Conservation (phyloP, 2,888 invertebrate species). For the Platerodrilus igneus region DNA sequence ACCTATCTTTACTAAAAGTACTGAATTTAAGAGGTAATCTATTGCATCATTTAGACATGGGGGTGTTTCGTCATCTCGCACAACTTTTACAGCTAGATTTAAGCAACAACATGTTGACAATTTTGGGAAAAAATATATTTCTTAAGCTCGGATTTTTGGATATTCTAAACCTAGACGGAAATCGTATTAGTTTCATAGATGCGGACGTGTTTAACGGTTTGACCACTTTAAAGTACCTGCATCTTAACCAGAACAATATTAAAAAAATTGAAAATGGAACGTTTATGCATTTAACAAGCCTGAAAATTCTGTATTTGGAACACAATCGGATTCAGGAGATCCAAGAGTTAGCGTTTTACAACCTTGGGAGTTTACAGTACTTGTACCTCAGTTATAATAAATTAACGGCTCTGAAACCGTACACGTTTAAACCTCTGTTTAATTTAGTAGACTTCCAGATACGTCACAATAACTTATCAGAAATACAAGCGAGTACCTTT, state of each 20-base stretch:
- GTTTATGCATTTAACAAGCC: conserved; percentile 41
- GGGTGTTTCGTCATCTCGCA: conserved; percentile 42
- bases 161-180: conserved; percentile 42
- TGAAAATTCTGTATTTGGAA: conserved; percentile 45
- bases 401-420: conserved; percentile 40
- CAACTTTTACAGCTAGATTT: conserved; percentile 41
- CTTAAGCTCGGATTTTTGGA: conserved; percentile 42
- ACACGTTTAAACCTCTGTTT: conserved; percentile 43
- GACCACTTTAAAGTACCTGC: conserved; percentile 42
- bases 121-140: conserved; percentile 42
- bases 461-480: conserved; percentile 40
- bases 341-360: conserved; percentile 43
- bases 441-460: conserved; percentile 43
- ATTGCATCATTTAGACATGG: conserved; percentile 41
- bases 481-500: conserved; percentile 45
- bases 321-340: conserved; percentile 45
- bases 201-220: conserved; percentile 44
- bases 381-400: conserved; percentile 46
- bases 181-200: conserved; percentile 42
- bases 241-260: conserved; percentile 46
- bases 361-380: conserved; percentile 39
- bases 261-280: conserved; percentile 39
- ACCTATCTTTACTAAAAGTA: conserved; percentile 39
- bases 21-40: conserved; percentile 43
- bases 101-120: conserved; percentile 37